Evolutionary conservation across 2,113 vertebrate genomes (phyloP).

Genomic region (Chaetodon auriga): DNA sequence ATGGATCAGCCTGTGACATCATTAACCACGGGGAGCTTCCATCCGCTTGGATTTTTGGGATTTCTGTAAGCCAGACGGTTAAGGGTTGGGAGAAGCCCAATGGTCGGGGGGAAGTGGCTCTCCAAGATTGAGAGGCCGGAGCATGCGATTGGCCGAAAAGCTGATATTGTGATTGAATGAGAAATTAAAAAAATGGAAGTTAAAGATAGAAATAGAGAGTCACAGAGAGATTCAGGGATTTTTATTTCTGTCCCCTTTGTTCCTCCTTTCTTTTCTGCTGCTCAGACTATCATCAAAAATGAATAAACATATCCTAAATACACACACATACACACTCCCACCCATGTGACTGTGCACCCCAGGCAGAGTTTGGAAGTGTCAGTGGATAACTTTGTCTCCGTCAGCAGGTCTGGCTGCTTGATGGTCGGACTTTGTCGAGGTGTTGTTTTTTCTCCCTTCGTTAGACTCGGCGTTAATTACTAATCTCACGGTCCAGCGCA

Average conservation of each 20-base stretch:
- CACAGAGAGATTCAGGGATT: neutral
- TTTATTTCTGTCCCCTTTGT: slow-evolving; percentile 26
- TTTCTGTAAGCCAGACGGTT: slow-evolving; percentile 78
- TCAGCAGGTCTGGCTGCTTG: slow-evolving; percentile 83
- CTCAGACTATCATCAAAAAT: neutral
- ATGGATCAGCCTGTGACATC: slow-evolving; percentile 84
- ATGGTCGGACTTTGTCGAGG: slow-evolving; percentile 83
- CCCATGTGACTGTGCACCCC: slow-evolving; percentile 17
- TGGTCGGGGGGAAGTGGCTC: slow-evolving; percentile 24
- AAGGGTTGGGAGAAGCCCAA: slow-evolving; percentile 53
- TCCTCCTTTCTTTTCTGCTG: slow-evolving; percentile 1
- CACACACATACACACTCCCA: neutral
- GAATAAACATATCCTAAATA: slow-evolving; percentile 4
- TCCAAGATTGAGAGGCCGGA: slow-evolving; percentile 11
- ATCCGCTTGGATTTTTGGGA: slow-evolving; percentile 78
- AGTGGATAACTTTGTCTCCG: slow-evolving; percentile 69
- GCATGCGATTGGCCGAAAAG: slow-evolving; percentile 36
- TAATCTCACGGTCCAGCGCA: slow-evolving; percentile 87
- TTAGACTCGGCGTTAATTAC: slow-evolving; percentile 87
- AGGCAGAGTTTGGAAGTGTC: slow-evolving; percentile 52
- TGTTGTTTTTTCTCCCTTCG: slow-evolving; percentile 86
- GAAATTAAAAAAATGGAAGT: slow-evolving; percentile 44
- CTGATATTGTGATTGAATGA: slow-evolving; percentile 57
- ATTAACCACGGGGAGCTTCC: slow-evolving; percentile 82
- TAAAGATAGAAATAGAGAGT: neutral